Evolutionary conservation across 2,113 vertebrate genomes (phyloP).

Genomic region (Lamprologus ornatipinnis): DNA sequence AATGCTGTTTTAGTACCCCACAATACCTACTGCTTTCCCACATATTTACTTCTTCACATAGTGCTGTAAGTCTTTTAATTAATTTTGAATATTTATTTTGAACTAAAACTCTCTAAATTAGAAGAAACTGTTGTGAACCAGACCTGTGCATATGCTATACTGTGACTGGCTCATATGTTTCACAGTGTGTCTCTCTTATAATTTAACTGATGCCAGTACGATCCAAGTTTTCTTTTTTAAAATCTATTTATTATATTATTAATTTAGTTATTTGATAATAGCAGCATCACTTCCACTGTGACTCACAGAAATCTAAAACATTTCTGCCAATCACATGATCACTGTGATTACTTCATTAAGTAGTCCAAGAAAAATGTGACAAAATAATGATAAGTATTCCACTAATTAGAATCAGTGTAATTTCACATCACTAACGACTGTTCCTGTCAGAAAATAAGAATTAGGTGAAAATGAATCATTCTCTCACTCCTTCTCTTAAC

Average conservation of each 20-base stretch:
- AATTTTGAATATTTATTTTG: not conserved
- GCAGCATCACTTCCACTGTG: not conserved
- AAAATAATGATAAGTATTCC: not conserved
- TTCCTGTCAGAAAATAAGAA: not conserved
- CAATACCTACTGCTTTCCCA: not conserved
- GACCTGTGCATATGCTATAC: not conserved
- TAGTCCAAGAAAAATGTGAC: not conserved
- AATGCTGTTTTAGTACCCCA: not conserved
- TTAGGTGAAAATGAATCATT: not conserved
- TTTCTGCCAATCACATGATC: not conserved
- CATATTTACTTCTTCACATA: not conserved
- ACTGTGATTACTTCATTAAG: not conserved
- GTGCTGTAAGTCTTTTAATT: not conserved
- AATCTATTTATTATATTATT: not conserved
- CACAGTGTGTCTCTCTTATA: not conserved
- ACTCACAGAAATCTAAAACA: not conserved
- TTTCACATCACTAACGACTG: not conserved
- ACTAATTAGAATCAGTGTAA: not conserved
- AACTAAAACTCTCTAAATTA: not conserved
- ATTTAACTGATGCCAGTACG: not conserved
- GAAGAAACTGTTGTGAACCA: not conserved
- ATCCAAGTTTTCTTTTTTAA: not conserved
- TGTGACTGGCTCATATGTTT: not conserved
- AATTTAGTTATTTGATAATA: slow-evolving; percentile 12
- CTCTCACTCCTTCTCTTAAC: not conserved